Evolutionary conservation across 1,140 invertebrate genomes (phyloP).

Genomic region (Cherax destructor): DNA sequence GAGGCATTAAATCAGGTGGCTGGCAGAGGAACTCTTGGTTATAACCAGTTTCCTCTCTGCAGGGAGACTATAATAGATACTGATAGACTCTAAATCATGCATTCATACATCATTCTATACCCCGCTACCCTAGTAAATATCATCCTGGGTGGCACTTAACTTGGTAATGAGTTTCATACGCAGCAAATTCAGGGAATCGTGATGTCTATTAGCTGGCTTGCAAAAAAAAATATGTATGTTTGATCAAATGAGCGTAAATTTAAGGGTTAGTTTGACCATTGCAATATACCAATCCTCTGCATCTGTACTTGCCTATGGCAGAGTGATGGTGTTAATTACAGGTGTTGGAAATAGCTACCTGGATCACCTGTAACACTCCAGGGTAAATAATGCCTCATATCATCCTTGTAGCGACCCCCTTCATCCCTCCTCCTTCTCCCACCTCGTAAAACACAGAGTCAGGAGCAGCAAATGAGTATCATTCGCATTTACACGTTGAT

Average conservation of each 20-base stretch:
- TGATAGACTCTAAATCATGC: background rate
- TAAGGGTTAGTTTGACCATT: background rate
- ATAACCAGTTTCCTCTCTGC: background rate
- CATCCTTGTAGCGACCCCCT: background rate
- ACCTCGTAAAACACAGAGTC: slow-evolving; percentile 25
- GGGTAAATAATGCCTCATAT: no score
- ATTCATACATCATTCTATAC: background rate
- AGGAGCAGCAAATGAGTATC: slow-evolving; percentile 28
- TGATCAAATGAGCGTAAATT: background rate
- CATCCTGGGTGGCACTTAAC: background rate
- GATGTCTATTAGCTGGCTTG: background rate
- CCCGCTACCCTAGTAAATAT: background rate
- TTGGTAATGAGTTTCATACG: background rate
- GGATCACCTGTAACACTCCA: background rate
- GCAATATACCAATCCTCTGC: background rate
- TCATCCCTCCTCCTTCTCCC: background rate
- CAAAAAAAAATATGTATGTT: background rate
- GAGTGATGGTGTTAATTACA: background rate
- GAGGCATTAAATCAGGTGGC: background rate
- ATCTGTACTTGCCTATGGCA: background rate
- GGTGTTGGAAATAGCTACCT: background rate
- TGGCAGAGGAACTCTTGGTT: background rate
- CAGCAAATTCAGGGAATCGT: background rate
- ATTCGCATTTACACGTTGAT: slow-evolving; percentile 37
- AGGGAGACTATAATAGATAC: background rate